A percentile compares a stretch with the other conserved stretches of the same genome.
Evolutionary conservation across 2,113 vertebrate genomes (phyloP).

Genomic region (Empidonax traillii): DNA sequence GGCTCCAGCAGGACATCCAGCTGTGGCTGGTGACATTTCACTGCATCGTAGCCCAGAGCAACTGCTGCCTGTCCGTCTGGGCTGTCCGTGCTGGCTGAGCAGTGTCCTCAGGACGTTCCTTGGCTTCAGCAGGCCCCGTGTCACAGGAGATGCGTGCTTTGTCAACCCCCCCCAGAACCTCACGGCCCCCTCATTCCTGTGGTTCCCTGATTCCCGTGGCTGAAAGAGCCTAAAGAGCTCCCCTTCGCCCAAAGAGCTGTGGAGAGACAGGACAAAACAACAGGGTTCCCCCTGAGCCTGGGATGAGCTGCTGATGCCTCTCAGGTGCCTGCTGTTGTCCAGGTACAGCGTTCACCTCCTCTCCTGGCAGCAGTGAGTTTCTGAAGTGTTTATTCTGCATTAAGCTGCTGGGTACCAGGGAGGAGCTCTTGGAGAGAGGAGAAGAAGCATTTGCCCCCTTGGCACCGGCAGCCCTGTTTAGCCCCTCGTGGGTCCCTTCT

Average conservation of each 20-base stretch:
- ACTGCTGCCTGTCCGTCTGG: neutral
- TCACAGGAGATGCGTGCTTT: neutral
- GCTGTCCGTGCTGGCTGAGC: fast-evolving
- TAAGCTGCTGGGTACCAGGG: neutral
- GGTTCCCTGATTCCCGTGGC: neutral
- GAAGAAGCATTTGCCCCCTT: neutral
- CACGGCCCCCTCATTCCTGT: neutral
- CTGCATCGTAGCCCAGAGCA: fast-evolving
- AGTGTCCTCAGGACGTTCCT: neutral
- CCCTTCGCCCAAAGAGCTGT: neutral
- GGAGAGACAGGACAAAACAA: neutral
- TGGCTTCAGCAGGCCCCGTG: fast-evolving
- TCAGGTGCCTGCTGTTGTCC: fast-evolving
- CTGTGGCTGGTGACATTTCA: neutral
- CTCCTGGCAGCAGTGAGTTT: neutral
- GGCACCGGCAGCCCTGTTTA: neutral
- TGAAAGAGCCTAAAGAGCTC: neutral
- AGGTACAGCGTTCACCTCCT: neutral
- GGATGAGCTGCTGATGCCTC: neutral
- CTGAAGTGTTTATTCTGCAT: neutral
- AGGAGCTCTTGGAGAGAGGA: neutral
- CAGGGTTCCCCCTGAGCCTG: neutral
- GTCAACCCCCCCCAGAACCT: neutral
- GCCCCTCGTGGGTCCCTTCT: neutral
- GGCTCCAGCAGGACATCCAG: neutral